Percentiles rank a stretch among this genome's conserved stretches.
These are phyloP conservation scores for Cantharis flavilabris DNA, from an alignment of 2,888 invertebrate genomes.

Conservation along the genomic window DNA sequence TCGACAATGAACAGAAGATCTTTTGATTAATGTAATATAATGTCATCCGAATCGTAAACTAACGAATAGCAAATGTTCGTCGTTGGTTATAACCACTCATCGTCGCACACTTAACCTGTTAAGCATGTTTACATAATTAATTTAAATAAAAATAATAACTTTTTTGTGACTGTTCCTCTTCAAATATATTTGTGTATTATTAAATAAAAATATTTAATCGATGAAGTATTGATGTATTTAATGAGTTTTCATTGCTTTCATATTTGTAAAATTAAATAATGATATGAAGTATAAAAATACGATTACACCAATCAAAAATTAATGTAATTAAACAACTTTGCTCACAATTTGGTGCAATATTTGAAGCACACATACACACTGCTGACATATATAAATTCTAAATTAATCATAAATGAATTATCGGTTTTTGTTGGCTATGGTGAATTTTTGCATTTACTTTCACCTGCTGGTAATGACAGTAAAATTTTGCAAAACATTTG, in stretches of 20 bases:
- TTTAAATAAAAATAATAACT: neutral
- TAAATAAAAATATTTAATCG: no score
- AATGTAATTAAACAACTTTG: neutral
- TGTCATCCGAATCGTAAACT: no score
- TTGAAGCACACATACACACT: neutral
- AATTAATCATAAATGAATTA: conserved; percentile 18
- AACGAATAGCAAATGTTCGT: no score
- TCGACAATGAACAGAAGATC: no score
- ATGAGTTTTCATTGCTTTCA: neutral
- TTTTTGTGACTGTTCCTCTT: neutral
- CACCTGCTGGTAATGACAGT: conserved; percentile 19
- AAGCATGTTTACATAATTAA: neutral
- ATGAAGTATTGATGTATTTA: neutral
- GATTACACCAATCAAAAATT: neutral
- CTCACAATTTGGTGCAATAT: neutral
- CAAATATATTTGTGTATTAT: no score
- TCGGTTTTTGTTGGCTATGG: conserved; percentile 15
- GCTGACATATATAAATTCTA: conserved; percentile 1
- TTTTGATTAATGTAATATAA: neutral
- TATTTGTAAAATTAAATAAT: neutral
- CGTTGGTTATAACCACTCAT: neutral
- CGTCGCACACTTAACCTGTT: neutral
- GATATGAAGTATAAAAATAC: neutral
- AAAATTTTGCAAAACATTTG: conserved; percentile 7
- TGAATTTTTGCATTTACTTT: conserved; percentile 10